A percentile compares a stretch with the other conserved stretches of the same genome.
phyloP scores from a whole-genome alignment of 2,113 vertebrate genomes.

The Otolemur garnettii region DNA sequence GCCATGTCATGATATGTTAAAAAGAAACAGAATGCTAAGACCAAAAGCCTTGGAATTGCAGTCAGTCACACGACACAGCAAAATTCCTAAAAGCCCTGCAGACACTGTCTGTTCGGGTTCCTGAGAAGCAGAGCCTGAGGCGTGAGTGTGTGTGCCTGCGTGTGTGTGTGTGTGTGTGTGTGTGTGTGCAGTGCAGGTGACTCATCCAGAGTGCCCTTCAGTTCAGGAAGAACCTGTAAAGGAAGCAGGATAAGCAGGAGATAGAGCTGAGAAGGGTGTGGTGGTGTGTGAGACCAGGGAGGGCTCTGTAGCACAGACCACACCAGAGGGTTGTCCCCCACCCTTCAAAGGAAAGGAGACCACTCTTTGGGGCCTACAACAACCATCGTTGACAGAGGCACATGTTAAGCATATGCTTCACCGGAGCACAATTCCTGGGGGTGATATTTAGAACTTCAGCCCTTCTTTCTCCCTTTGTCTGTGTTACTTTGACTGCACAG shows the following conservation, averaged over 20 bases:
- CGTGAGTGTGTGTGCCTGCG: too few species aligned
- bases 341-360: neutral
- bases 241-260: neutral
- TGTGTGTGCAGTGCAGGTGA: neutral
- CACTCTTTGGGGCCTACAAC: neutral
- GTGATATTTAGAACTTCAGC: neutral
- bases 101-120: neutral
- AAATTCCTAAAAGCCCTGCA: neutral
- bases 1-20: neutral
- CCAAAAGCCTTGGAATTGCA: neutral
- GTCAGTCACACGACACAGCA: neutral
- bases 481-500: neutral
- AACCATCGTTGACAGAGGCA: neutral
- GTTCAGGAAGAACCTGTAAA: neutral
- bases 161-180: too few species aligned
- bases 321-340: fast-evolving
- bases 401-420: too few species aligned
- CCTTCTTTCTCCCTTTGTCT: neutral
- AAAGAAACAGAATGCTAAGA: conserved; percentile 17
- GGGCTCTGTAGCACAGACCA: neutral
- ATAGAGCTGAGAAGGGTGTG: neutral
- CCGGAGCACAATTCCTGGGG: neutral
- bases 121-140: neutral
- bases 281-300: neutral
- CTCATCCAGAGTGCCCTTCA: neutral